Percentiles rank a stretch among this genome's conserved stretches.
phyloP scores from a whole-genome alignment of 2,888 invertebrate genomes.

The Lithosia quadra region DNA sequence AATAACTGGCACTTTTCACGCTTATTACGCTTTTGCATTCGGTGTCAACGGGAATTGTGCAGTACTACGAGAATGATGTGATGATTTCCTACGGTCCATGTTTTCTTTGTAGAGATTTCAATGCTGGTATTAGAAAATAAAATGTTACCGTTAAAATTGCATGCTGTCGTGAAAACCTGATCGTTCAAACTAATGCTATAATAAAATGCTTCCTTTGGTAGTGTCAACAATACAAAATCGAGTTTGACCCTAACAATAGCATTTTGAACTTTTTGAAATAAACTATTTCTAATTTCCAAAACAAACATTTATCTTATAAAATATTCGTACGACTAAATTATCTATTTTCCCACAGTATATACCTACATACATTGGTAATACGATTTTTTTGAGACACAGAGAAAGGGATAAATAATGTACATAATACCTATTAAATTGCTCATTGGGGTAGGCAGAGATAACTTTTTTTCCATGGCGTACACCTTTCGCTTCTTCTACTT shows the following conservation, averaged over 20 bases:
- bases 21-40: slow-evolving; percentile 36
- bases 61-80: slow-evolving; percentile 32
- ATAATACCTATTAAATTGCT: neutral
- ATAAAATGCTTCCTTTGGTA: slow-evolving; percentile 24
- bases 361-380: neutral
- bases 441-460: neutral
- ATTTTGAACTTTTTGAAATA: neutral
- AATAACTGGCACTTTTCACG: slow-evolving; percentile 44
- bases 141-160: slow-evolving; percentile 38
- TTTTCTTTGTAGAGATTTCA: slow-evolving; percentile 39
- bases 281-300: neutral
- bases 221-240: slow-evolving; percentile 9
- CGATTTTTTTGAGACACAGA: neutral
- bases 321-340: neutral
- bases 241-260: neutral
- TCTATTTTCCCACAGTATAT: neutral
- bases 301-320: neutral
- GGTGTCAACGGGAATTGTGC: slow-evolving; percentile 31
- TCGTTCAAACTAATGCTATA: slow-evolving; percentile 17
- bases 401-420: neutral
- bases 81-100: slow-evolving; percentile 32
- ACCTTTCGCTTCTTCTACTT: too few species aligned
- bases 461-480: too few species aligned
- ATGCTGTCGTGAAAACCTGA: slow-evolving; percentile 29
- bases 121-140: slow-evolving; percentile 28